phyloP scores from a whole-genome alignment of 1,140 invertebrate genomes.

The Cardiocondyla obscurior region DNA sequence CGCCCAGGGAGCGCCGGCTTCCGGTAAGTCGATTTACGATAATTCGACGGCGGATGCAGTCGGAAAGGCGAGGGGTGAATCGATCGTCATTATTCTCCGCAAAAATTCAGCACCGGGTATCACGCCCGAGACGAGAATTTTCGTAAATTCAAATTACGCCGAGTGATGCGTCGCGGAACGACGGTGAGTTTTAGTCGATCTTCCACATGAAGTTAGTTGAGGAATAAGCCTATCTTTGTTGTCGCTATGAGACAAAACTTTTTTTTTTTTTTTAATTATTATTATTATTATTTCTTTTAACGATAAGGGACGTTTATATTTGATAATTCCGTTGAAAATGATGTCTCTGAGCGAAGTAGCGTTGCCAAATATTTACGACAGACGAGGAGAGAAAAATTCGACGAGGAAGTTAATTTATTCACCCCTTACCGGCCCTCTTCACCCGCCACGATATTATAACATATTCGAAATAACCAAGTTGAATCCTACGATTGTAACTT shows the following conservation, averaged over 20 bases:
- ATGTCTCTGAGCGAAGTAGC: too few relatives aligned
- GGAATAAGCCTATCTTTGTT: too few relatives aligned
- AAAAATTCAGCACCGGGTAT: neutral
- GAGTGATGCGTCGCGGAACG: neutral
- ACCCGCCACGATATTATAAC: neutral
- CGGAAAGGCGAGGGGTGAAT: neutral
- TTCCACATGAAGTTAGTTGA: neutral
- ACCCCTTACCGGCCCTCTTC: neutral
- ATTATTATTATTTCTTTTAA: too few relatives aligned
- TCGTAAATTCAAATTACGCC: neutral
- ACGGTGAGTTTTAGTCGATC: too few relatives aligned
- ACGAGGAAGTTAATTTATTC: neutral
- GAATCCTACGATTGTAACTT: neutral
- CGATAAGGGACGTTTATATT: too few relatives aligned
- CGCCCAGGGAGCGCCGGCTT: slow-evolving; percentile 18
- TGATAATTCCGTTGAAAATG: neutral
- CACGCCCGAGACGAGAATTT: neutral
- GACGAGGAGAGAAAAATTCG: too few relatives aligned
- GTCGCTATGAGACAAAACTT: too few relatives aligned
- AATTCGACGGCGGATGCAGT: neutral
- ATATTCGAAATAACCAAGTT: neutral
- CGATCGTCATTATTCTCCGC: neutral
- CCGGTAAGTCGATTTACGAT: slow-evolving; percentile 40
- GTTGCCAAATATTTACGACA: too few relatives aligned
- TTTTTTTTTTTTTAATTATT: too few relatives aligned